Evolutionary conservation across 2,888 invertebrate genomes (phyloP), one percentile per base, ranked within the genome.

Genomic region (Drosophila crucigera): DNA sequence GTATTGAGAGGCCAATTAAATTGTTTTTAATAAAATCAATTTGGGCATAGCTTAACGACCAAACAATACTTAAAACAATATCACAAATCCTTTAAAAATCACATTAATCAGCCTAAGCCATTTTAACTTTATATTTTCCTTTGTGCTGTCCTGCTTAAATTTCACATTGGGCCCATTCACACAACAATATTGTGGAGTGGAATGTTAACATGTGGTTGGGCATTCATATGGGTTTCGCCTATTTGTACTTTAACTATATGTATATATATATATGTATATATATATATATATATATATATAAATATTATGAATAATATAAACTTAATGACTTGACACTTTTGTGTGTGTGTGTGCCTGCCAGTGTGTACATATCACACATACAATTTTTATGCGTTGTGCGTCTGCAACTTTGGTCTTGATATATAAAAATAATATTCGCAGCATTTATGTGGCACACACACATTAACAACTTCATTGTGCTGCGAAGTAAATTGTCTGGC

Each of bases 261-360:
- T 28, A 4, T 4, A 28, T 28, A 28, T 4, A 47, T 10, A 31
- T 22, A 6, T 22, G 6, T 25, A 33, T 59, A 7, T 39, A 63
- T 39, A 60, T 54, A 61, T 61, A 71, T 73, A 72, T 82, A 83
- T 79, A 37, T 59, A 66, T 43, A 60, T 55, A 63, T 63, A 73
- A 73, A 73, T 84, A 83, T 81, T 75, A 85, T 81, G 75, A 85
- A 72, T 86, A 76, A 83, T 83, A 76, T 76, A 62, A 81, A 73
- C 69, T 76, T 76, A 80, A 90, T 87, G 87, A 87, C 82, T 76
- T 76, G 58, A 61, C 90, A 78, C 64, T 71, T 80, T 76, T 76
- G 70, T 64, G n/a, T 43, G 30, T 14, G 30, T 55, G 35, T 43
- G 31, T 61, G 52, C 30, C 35, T 49, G 52, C n/a, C 28, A 30